Percentiles rank a stretch among this genome's conserved stretches.
Evolutionary conservation across 1,140 invertebrate genomes (phyloP).

Genomic region (Marisa cornuarietis): DNA sequence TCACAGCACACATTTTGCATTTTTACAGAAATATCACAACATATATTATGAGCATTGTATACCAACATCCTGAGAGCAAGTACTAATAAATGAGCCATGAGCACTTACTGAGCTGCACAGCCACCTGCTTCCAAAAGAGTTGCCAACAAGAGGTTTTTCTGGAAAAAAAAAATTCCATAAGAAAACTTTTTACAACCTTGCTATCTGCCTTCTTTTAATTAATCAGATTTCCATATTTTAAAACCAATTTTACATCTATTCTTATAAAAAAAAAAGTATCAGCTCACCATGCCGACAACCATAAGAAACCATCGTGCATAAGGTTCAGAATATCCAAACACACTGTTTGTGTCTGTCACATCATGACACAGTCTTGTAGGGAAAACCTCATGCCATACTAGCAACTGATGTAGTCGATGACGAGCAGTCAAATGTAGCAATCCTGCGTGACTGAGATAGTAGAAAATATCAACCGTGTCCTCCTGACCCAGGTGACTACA

Average conservation of each 20-base stretch:
- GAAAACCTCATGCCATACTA: conserved; percentile 64
- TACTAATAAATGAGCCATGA: neutral
- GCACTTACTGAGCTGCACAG: conserved; percentile 45
- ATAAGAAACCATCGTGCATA: conserved; percentile 56
- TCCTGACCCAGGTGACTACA: conserved; percentile 59
- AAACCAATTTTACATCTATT: neutral
- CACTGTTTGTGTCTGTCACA: conserved; percentile 32
- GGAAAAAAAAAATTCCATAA: conserved; percentile 18
- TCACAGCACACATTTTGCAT: too few species aligned
- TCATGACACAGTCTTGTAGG: conserved; percentile 53
- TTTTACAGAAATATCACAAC: too few species aligned
- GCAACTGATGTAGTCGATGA: conserved; percentile 56
- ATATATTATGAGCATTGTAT: too few species aligned
- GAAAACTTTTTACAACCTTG: neutral
- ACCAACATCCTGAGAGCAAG: too few species aligned
- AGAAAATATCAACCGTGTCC: conserved; percentile 58
- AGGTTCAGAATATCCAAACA: conserved; percentile 56
- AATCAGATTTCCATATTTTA: neutral
- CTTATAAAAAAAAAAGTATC: neutral
- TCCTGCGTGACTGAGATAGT: conserved; percentile 59
- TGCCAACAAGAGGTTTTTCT: conserved; percentile 55
- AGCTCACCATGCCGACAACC: conserved; percentile 62
- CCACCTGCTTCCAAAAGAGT: conserved; percentile 57
- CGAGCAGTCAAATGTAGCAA: conserved; percentile 56
- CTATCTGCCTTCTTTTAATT: neutral